Base-by-base conservation (phyloP, 2,888 invertebrate genomes). In the Aspidiotus destructor region DNA sequence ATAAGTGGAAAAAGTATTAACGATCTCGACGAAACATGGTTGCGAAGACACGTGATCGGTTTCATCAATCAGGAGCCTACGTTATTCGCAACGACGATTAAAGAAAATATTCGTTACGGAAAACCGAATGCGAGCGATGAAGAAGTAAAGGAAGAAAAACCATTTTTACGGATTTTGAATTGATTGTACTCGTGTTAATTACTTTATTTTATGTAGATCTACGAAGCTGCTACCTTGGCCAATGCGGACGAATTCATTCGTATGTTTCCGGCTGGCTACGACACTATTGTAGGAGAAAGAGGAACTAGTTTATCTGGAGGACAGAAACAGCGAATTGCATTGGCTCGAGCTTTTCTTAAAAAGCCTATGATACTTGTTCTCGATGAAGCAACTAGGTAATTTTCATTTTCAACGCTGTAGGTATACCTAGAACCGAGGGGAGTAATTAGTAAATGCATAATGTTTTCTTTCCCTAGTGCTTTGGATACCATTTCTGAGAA, bases 91-190 rank as follows among this genome's bases (percentile, higher is more conserved):
- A 92, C 93, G 10, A 85, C 87, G 8, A 86, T 98, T 3, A 81
- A 85, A 77, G 97, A 98, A 79, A 98, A 98, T 78, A 97, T 98
- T 69, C 83, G 94, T 65, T 98, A 95, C 76, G 95, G 95, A 0
- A 81, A 82, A 70, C 85, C 86, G 0, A 82, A 81, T 28, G 88
- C 89, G 0, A 81, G 80, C 0, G 84, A 87, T 73, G 81, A 81
- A 11, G 87, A 89, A 78, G 88, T 88, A 72, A 71, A 69, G n/a
- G 48, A 48, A 13, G 48, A 48, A 13, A 48, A 2, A 48, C 6
- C 11, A 48, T 13, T n/a, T 48, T 6, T 11, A 48, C 1, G 6
- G n/a, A 3, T 6, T 48, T 13, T n/a, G n/a, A 48, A 11, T n/a
- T 48, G 48, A 13, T 13, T 48, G n/a, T 48, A n/a, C 5, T 28